These are phyloP conservation scores for Tholera decimalis DNA, from an alignment of 2,888 invertebrate genomes.

Conservation along the genomic window DNA sequence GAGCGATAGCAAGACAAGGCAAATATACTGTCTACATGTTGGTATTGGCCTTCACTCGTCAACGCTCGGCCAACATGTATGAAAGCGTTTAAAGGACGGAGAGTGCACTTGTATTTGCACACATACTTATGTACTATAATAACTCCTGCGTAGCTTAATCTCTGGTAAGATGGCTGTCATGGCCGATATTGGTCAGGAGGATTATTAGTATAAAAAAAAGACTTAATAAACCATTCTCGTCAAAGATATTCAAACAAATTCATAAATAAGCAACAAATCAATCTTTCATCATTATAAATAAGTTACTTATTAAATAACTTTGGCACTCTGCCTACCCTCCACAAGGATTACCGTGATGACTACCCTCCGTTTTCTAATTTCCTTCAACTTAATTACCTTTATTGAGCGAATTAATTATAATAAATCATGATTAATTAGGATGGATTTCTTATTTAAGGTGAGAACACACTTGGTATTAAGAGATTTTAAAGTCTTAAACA, in stretches of 20 bases:
- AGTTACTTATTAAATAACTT: no score
- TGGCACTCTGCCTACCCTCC: constrained; percentile 19
- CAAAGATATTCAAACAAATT: background rate
- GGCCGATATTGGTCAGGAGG: no score
- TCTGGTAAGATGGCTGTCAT: no score
- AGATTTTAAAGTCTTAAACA: background rate
- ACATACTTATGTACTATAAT: no score
- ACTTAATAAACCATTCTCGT: background rate
- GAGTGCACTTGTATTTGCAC: no score
- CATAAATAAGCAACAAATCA: constrained; percentile 19
- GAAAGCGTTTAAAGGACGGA: no score
- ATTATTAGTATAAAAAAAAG: no score
- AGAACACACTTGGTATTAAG: constrained; percentile 32
- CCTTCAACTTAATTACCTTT: constrained; percentile 65
- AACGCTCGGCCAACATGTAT: no score
- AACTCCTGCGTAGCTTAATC: no score
- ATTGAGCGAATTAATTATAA: constrained; percentile 72
- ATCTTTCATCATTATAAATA: constrained; percentile 22
- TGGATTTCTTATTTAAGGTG: constrained; percentile 60
- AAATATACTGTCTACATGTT: no score
- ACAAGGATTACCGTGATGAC: constrained; percentile 37
- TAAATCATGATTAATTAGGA: constrained; percentile 73
- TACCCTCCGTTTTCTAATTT: constrained; percentile 41
- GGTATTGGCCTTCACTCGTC: no score
- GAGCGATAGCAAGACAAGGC: no score